These are phyloP conservation scores for Serinus canaria DNA, from an alignment of 2,113 vertebrate species.

Conservation along the genomic window DNA sequence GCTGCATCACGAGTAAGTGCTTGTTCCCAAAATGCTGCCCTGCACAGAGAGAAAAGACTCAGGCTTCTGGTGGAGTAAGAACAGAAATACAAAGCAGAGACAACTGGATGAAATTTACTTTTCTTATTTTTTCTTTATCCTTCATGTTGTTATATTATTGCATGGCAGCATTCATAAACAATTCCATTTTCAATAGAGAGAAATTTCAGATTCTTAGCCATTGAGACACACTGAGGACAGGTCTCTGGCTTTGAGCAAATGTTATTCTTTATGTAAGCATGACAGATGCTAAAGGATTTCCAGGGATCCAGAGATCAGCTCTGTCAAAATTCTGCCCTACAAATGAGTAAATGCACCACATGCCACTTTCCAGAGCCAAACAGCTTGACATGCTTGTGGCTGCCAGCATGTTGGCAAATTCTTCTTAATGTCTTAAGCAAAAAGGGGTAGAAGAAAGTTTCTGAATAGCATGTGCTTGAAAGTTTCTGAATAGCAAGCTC, in stretches of 20 bases:
- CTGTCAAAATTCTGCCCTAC: not conserved
- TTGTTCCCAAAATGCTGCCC: not conserved
- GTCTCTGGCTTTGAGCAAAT: not conserved
- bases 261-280: not conserved
- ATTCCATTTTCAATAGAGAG: not conserved
- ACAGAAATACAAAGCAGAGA: not conserved
- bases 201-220: not conserved
- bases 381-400: not conserved
- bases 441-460: not conserved
- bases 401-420: not conserved
- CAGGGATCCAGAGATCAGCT: not conserved
- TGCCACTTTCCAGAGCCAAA: not conserved
- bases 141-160: not conserved
- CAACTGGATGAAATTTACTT: not conserved
- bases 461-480: not conserved
- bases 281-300: constrained; percentile 27
- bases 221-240: not conserved
- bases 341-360: rapidly evolving
- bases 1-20: rapidly evolving
- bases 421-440: not conserved
- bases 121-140: not conserved
- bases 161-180: not conserved
- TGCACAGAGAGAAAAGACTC: not conserved
- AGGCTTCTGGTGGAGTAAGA: not conserved
- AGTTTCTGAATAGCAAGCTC: not conserved